phyloP scores from a whole-genome alignment of 2,888 invertebrate genomes.

The Cephalotes varians region DNA sequence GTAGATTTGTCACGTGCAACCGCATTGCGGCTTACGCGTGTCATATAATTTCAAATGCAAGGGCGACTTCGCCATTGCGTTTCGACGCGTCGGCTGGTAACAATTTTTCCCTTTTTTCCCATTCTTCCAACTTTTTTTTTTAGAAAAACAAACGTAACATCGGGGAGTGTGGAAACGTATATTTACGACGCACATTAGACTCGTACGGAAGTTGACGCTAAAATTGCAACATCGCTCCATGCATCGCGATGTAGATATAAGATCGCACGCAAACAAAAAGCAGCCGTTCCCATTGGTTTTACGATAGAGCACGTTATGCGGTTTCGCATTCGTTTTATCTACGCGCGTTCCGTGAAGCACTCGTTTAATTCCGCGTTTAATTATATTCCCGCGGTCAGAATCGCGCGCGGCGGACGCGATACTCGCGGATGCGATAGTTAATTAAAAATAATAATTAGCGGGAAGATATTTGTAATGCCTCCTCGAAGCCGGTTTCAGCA shows the following conservation, averaged over 20 bases:
- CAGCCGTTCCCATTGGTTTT: slow-evolving; percentile 26
- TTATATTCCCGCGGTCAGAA: slow-evolving; percentile 36
- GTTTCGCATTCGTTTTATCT: slow-evolving; percentile 9
- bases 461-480: slow-evolving; percentile 66
- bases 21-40: slow-evolving; percentile 38
- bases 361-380: slow-evolving; percentile 52
- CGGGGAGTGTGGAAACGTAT: slow-evolving; percentile 14
- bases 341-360: slow-evolving; percentile 7
- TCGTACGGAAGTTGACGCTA: background rate
- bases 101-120: background rate
- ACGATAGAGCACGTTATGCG: slow-evolving; percentile 22
- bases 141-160: background rate
- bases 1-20: slow-evolving; percentile 66
- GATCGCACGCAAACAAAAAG: slow-evolving; percentile 13
- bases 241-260: background rate
- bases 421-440: slow-evolving; percentile 49
- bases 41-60: slow-evolving; percentile 61
- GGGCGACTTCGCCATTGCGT: slow-evolving; percentile 27
- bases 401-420: slow-evolving; percentile 7
- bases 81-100: slow-evolving; percentile 27
- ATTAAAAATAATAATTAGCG: slow-evolving; percentile 72
- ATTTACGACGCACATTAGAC: slow-evolving; percentile 18
- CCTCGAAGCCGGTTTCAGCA: slow-evolving; percentile 61
- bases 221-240: slow-evolving; percentile 17
- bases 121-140: background rate